Conservation (phyloP, 2,113 vertebrate species). For the Procavia capensis region DNA sequence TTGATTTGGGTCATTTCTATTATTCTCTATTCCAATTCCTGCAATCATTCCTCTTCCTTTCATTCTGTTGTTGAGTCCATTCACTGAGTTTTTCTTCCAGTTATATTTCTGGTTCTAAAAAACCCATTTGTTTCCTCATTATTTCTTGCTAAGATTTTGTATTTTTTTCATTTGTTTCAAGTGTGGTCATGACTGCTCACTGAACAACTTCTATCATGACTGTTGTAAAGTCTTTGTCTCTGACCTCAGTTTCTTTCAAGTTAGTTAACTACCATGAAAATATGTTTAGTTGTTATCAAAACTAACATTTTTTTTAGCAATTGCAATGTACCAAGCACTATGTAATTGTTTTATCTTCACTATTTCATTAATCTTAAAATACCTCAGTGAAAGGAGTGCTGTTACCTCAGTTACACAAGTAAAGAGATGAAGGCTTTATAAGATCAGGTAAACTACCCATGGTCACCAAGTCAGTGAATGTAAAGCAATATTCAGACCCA, state of each 20-base stretch:
- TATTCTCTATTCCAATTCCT: neutral
- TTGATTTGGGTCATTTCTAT: neutral
- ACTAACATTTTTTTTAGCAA: neutral
- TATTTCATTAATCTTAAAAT: neutral
- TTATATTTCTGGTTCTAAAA: too few relatives aligned
- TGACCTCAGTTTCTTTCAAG: neutral
- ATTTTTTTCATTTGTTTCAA: neutral
- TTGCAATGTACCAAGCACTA: neutral
- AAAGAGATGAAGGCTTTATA: neutral
- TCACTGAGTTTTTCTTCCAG: neutral
- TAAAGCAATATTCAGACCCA: neutral
- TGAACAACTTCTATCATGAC: neutral
- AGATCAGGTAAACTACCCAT: accelerated
- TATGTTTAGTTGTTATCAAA: neutral
- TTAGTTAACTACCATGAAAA: neutral
- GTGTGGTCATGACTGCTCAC: neutral
- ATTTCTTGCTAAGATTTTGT: neutral
- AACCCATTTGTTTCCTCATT: too few relatives aligned
- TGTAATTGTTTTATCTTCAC: neutral
- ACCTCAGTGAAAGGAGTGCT: neutral
- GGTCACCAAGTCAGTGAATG: neutral
- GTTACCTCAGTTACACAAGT: neutral
- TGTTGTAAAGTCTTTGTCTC: neutral
- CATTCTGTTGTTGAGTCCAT: neutral
- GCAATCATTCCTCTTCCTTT: neutral